Evolutionary conservation across 2,113 vertebrate species (phyloP), one percentile per base, ranked within the genome.

Genomic region (Strigops habroptila): DNA sequence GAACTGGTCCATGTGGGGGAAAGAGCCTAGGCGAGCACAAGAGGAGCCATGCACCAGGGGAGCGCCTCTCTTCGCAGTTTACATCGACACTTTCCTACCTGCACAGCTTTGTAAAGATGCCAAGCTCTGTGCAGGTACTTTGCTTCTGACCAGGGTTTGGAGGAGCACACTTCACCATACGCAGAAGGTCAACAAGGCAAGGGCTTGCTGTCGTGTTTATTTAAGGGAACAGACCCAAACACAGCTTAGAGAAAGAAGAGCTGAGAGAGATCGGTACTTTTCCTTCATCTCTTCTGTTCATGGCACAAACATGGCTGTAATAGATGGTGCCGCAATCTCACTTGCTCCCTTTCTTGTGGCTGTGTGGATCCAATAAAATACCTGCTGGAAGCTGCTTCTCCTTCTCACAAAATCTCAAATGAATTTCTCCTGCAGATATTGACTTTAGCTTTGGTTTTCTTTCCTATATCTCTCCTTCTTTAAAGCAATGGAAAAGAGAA

Each of bases 1-100:
- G 93, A 96, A 71, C 16, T 52, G 94, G 93, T 97, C 95, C 93
- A 95, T 44, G 41, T 70, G 8, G 65, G 94, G 82, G 91, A 96
- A 78, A 82, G 92, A 96, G 91, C 22, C 52, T 46, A 90, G 97
- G 76, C 68, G 86, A 97, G 22, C 16, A 39, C 76, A 59, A 67
- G 23, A 19, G 18, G 90, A 88, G 71, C 85, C 37, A 71, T 51
- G 41, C 1, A 0, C 88, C 12, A 10, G 49, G 27, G 82, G 93
- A 96, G 86, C 80, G 12, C 85, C 67, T 88, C 93, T 96, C 91
- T 46, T 93, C 94, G 57, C 77, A 60, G 90, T 90, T 95, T 96
- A 81, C 94, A 96, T 79, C 95, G 22, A 53, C 88, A 59, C 84
- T 86, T 96, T 93, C 79, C 79, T 90, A 59, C 92, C 91, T 97